These are phyloP conservation scores for Drosophila mettleri DNA, from an alignment of 2,888 invertebrate genomes.

Conservation along the genomic window DNA sequence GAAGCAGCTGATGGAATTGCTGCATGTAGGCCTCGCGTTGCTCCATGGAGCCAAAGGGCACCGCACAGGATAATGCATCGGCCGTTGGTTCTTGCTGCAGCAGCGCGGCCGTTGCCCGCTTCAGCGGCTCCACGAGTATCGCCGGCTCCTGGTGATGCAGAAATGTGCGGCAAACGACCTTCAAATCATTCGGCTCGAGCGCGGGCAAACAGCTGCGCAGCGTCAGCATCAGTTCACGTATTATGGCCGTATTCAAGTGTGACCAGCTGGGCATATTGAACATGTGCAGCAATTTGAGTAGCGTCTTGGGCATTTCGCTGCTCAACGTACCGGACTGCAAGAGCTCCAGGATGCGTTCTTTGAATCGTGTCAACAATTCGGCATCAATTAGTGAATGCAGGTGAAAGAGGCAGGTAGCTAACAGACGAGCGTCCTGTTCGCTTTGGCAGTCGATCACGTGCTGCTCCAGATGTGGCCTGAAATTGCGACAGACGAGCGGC, in stretches of 20 bases:
- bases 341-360: conserved; percentile 80
- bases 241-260: conserved; percentile 80
- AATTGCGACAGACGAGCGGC: conserved; percentile 82
- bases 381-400: conserved; percentile 83
- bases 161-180: conserved; percentile 84
- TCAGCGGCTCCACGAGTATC: conserved; percentile 84
- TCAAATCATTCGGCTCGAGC: conserved; percentile 84
- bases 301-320: conserved; percentile 63
- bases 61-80: conserved; percentile 84
- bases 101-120: conserved; percentile 83
- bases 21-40: conserved; percentile 84
- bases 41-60: conserved; percentile 85
- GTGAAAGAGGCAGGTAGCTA: conserved; percentile 86
- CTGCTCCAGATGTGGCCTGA: conserved; percentile 83
- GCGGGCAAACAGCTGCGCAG: conserved; percentile 82
- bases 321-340: conserved; percentile 78
- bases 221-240: conserved; percentile 83
- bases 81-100: conserved; percentile 77
- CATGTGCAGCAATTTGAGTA: conserved; percentile 83
- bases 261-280: conserved; percentile 86
- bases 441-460: conserved; percentile 80
- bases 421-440: conserved; percentile 84
- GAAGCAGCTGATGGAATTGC: conserved; percentile 79
- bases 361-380: conserved; percentile 83
- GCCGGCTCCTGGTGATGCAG: conserved; percentile 86